Conservation (phyloP, 2,888 invertebrate species). For the Bugulina stolonifera region DNA sequence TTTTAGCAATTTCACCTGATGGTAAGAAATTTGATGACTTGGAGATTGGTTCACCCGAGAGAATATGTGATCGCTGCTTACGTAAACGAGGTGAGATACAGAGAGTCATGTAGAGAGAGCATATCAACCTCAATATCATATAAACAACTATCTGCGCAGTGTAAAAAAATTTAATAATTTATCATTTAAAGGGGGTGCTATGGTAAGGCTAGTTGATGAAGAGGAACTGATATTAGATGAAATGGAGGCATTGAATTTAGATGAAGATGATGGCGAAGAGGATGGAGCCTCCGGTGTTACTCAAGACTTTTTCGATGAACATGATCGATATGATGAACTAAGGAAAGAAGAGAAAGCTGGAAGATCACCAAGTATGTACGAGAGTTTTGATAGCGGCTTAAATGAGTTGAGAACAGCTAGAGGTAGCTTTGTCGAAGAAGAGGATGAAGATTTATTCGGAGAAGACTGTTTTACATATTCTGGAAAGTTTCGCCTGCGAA, state of each 20-base stretch:
- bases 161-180: too few relatives aligned
- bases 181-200: too few relatives aligned
- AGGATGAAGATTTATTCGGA: background rate
- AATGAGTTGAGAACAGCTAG: background rate
- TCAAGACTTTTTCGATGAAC: background rate
- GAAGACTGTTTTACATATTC: background rate
- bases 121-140: too few relatives aligned
- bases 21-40: background rate
- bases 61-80: background rate
- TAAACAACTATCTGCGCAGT: too few relatives aligned
- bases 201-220: too few relatives aligned
- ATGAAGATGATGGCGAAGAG: background rate
- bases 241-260: background rate
- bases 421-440: background rate
- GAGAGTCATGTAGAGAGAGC: too few relatives aligned
- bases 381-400: background rate
- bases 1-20: background rate
- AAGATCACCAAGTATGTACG: background rate
- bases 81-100: too few relatives aligned
- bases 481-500: background rate
- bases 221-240: background rate
- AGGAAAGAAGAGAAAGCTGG: too few relatives aligned
- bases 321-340: background rate
- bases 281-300: background rate
- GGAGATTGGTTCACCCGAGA: background rate